Conservation (phyloP, 2,113 vertebrate species). For the Oophaga pumilio region DNA sequence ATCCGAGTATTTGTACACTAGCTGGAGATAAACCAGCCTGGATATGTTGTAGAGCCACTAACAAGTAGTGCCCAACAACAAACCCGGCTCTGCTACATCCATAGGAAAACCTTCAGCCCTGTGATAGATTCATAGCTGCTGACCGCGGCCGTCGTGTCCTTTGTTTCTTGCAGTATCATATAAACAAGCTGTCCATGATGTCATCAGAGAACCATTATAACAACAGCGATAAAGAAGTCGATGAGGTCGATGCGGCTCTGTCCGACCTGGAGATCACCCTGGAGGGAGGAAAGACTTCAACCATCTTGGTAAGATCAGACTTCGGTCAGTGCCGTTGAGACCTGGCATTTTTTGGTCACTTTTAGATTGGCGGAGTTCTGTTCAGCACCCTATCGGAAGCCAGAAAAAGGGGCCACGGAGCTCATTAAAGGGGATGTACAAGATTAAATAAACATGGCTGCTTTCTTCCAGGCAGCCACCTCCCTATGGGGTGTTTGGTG, state of each 20-base stretch:
- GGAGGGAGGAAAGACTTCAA: conserved; percentile 96
- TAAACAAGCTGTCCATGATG: conserved; percentile 99
- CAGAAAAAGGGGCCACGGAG: background rate
- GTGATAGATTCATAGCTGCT: background rate
- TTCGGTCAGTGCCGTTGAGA: too few relatives aligned
- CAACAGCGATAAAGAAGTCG: conserved; percentile 98
- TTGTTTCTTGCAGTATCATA: conserved; percentile 86
- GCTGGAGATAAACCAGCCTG: too few relatives aligned
- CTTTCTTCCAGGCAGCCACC: background rate
- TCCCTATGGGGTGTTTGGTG: background rate
- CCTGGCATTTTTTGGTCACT: background rate
- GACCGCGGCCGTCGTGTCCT: background rate
- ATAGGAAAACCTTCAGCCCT: background rate
- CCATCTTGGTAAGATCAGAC: conserved; percentile 80
- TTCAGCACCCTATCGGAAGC: background rate
- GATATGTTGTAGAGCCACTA: background rate
- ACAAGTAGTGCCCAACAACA: background rate
- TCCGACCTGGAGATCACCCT: conserved; percentile 96
- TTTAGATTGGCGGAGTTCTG: background rate
- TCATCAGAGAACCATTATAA: conserved; percentile 98
- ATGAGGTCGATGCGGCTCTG: conserved; percentile 95
- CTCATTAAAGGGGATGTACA: background rate
- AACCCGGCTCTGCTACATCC: background rate
- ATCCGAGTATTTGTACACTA: too few relatives aligned
- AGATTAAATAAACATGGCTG: background rate